phyloP scores from a whole-genome alignment of 2,113 vertebrate genomes.

The Butorides virescens region DNA sequence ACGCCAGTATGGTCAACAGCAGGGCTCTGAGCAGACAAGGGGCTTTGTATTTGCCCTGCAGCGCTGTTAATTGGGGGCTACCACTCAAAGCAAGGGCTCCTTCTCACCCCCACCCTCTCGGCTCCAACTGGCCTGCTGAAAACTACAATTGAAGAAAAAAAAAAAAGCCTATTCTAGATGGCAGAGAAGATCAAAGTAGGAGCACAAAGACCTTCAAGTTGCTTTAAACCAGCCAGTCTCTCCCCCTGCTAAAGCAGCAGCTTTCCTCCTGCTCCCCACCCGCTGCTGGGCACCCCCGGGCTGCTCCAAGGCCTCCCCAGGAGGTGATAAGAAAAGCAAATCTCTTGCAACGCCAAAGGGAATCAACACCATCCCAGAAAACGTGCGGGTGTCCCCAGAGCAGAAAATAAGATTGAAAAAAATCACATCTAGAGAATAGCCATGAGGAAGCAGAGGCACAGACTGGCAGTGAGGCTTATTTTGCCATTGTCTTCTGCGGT shows the following conservation, averaged over 20 bases:
- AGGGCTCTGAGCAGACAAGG: not conserved
- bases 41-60: not conserved
- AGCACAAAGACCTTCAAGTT: not conserved
- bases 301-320: not conserved
- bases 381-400: not conserved
- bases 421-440: not conserved
- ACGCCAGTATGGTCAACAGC: not conserved
- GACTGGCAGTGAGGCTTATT: not conserved
- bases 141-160: not conserved
- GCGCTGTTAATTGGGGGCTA: rapidly evolving
- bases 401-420: not conserved
- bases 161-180: not conserved
- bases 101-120: not conserved
- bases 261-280: not conserved
- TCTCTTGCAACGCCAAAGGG: not conserved
- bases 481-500: not conserved
- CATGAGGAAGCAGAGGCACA: rapidly evolving
- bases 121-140: not conserved
- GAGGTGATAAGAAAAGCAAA: not conserved
- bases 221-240: not conserved
- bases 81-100: not conserved
- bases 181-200: not conserved
- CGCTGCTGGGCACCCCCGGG: not conserved
- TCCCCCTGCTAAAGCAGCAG: not conserved
- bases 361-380: not conserved